Conservation (phyloP, 2,888 invertebrate genomes). For the Dryobotodes eremita region DNA sequence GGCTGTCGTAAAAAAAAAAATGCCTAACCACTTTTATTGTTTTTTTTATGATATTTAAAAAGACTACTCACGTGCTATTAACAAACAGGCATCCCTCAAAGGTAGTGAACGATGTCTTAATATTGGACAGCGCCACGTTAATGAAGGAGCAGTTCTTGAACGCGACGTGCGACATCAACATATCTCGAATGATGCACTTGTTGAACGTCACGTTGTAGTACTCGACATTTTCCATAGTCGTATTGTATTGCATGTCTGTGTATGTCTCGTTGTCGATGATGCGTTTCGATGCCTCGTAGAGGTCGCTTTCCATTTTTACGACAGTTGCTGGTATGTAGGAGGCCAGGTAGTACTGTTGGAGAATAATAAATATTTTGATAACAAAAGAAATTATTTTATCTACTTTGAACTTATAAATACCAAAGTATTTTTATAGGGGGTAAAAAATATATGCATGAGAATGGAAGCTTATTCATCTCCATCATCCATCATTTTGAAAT, state of each 20-base stretch:
- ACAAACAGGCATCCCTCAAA: conserved; percentile 92
- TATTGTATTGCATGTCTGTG: conserved; percentile 88
- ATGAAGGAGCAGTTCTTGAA: conserved; percentile 93
- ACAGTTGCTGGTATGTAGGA: conserved; percentile 89
- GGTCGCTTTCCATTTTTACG: conserved; percentile 81
- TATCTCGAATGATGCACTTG: conserved; percentile 92
- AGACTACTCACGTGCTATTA: conserved; percentile 90
- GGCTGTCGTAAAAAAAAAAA: no score
- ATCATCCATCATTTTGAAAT: no score
- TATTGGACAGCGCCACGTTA: conserved; percentile 93
- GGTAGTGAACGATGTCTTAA: conserved; percentile 93
- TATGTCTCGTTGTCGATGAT: conserved; percentile 79
- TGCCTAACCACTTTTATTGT: no score
- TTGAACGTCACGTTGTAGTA: conserved; percentile 91
- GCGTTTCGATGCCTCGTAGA: conserved; percentile 77
- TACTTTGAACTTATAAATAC: no score
- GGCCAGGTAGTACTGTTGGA: conserved; percentile 87
- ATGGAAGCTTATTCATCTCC: no score
- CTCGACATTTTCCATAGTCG: conserved; percentile 91
- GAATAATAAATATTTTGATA: no score
- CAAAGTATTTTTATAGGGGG: no score
- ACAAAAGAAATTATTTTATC: no score
- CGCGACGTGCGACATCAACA: conserved; percentile 93
- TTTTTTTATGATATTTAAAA: background rate
- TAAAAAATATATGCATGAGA: no score